These are phyloP conservation scores for Larimichthys polyactis DNA, from an alignment of 2,113 vertebrate genomes.

Conservation along the genomic window DNA sequence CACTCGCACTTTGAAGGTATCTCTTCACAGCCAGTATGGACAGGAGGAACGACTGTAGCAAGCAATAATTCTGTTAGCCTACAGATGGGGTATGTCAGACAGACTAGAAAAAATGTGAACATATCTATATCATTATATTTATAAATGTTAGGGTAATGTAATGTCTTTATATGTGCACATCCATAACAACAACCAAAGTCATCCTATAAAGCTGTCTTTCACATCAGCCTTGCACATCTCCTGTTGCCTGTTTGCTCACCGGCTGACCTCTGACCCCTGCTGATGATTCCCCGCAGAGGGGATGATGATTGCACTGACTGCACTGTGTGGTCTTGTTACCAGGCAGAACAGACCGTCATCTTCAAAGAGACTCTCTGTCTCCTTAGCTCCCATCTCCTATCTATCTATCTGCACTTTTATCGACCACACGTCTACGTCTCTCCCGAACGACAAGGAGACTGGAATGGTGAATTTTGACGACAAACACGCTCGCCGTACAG, in stretches of 20 bases:
- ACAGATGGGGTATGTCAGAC: not conserved
- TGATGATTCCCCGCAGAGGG: slow-evolving; percentile 46
- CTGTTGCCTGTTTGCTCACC: slow-evolving; percentile 44
- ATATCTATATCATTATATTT: no score
- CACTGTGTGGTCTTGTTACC: slow-evolving; percentile 59
- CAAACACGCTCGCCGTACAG: slow-evolving; percentile 21
- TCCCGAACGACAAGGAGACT: slow-evolving; percentile 10
- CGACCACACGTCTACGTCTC: not conserved
- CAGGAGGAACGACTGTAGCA: not conserved
- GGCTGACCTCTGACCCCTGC: slow-evolving; percentile 58
- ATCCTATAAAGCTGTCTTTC: not conserved
- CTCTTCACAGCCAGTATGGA: not conserved
- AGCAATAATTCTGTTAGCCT: not conserved
- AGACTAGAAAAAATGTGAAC: not conserved
- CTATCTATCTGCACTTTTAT: slow-evolving; percentile 49
- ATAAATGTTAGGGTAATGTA: no score
- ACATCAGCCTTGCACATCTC: not conserved
- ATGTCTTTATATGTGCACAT: not conserved
- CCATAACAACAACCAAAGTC: not conserved
- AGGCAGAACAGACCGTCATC: slow-evolving; percentile 45
- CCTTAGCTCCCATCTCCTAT: slow-evolving; percentile 51
- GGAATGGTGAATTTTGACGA: slow-evolving; percentile 28
- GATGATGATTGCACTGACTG: slow-evolving; percentile 37
- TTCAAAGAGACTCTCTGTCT: slow-evolving; percentile 60
- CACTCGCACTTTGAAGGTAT: not conserved